Percentiles rank a stretch among this genome's conserved stretches.
Conservation (phyloP, 2,113 vertebrate genomes). For the Spea bombifrons region DNA sequence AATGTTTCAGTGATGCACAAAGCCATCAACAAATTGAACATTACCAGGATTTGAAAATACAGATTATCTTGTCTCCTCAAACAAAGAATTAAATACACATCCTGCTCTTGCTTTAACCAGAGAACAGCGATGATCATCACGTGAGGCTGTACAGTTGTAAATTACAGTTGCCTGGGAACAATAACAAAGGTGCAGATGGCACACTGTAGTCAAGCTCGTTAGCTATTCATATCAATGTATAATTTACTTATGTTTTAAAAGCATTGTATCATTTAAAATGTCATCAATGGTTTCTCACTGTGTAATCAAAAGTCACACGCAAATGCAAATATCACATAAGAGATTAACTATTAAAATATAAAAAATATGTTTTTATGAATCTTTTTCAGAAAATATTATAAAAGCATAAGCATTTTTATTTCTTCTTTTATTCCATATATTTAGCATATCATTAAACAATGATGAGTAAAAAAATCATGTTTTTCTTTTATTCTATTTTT, state of each 20-base stretch:
- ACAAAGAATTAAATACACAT: constrained; percentile 46
- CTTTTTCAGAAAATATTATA: too few relatives aligned
- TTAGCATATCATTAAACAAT: too few relatives aligned
- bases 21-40: background rate
- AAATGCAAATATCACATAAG: too few relatives aligned
- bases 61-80: constrained; percentile 51
- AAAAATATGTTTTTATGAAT: too few relatives aligned
- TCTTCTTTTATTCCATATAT: too few relatives aligned
- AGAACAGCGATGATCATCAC: constrained; percentile 54
- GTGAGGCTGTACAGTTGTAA: constrained; percentile 58
- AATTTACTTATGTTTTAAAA: constrained; percentile 56
- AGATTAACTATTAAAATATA: too few relatives aligned
- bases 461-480: too few relatives aligned
- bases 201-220: constrained; percentile 61
- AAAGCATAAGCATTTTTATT: too few relatives aligned
- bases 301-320: background rate
- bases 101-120: constrained; percentile 47
- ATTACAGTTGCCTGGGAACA: constrained; percentile 66
- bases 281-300: background rate
- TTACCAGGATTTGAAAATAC: background rate
- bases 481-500: too few relatives aligned
- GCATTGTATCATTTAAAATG: constrained; percentile 10
- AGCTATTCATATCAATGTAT: constrained; percentile 65
- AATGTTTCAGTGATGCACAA: constrained; percentile 31
- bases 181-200: constrained; percentile 54